These are phyloP conservation scores for Chelmon rostratus DNA, from an alignment of 2,797 vertebrate genomes.

Conservation along the genomic window DNA sequence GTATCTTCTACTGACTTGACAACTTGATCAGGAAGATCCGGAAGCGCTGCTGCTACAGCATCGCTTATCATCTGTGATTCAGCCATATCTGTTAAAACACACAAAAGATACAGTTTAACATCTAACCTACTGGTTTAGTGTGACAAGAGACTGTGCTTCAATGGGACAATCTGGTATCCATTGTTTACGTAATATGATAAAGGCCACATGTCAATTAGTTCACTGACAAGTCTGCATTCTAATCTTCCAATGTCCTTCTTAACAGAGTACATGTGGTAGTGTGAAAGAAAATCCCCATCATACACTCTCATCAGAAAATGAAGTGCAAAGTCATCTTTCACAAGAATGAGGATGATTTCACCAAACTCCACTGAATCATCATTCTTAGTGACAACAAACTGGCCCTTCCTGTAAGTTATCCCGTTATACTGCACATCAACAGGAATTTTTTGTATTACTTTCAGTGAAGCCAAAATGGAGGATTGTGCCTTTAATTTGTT, in stretches of 20 bases:
- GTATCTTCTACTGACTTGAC: constrained; percentile 20
- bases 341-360: constrained; percentile 52
- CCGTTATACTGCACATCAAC: constrained; percentile 44
- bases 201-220: constrained; percentile 38
- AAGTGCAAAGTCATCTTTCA: constrained; percentile 54
- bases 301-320: constrained; percentile 58
- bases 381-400: constrained; percentile 56
- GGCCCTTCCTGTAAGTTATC: constrained; percentile 44
- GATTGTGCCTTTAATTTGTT: constrained; percentile 45
- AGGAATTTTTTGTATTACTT: constrained; percentile 37
- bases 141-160: constrained; percentile 36
- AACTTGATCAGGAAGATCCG: constrained; percentile 5
- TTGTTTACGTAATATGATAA: constrained; percentile 16
- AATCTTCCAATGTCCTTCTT: constrained; percentile 44
- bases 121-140: constrained; percentile 13
- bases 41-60: constrained; percentile 7
- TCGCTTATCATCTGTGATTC: constrained; percentile 5
- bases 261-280: constrained; percentile 41
- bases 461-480: constrained; percentile 52
- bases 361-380: constrained; percentile 57
- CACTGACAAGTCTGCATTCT: constrained; percentile 24
- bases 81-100: constrained; percentile 28
- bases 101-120: not conserved
- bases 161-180: constrained; percentile 23
- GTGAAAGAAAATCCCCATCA: constrained; percentile 39